These are phyloP conservation scores for Anorthoa munda DNA, from an alignment of 2,888 invertebrate genomes.

Conservation along the genomic window DNA sequence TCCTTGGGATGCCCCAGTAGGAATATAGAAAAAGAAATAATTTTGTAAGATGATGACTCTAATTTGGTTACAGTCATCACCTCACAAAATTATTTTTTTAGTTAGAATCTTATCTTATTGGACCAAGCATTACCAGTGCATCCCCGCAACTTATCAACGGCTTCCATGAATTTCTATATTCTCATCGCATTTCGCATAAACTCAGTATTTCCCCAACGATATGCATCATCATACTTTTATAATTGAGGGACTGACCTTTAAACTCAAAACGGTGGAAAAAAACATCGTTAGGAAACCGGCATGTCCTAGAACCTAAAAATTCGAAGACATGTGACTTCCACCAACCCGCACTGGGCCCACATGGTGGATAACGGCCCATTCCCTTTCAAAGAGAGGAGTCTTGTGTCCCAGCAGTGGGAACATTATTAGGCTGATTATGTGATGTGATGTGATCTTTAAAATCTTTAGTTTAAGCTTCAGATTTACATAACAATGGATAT, in stretches of 20 bases:
- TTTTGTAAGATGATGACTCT: neutral
- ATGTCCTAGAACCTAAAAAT: no score
- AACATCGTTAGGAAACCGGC: no score
- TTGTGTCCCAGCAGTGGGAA: no score
- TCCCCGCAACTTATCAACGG: neutral
- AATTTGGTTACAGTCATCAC: no score
- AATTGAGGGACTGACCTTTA: slow-evolving; percentile 20
- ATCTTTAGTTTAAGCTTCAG: neutral
- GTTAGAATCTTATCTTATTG: neutral
- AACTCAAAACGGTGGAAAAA: no score
- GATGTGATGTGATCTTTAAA: no score
- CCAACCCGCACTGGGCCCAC: no score
- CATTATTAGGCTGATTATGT: no score
- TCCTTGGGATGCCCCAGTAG: neutral
- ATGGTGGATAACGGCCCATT: no score
- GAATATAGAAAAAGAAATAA: neutral
- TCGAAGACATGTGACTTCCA: no score
- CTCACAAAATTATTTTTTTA: no score
- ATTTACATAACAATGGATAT: slow-evolving; percentile 40
- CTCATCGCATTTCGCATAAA: neutral
- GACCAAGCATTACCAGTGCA: neutral
- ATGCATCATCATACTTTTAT: neutral
- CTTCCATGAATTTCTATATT: neutral
- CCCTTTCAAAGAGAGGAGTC: no score
- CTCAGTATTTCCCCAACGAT: neutral